Evolutionary conservation across 2,113 vertebrate genomes (phyloP).

Genomic region (Ivindomyrus marchei): DNA sequence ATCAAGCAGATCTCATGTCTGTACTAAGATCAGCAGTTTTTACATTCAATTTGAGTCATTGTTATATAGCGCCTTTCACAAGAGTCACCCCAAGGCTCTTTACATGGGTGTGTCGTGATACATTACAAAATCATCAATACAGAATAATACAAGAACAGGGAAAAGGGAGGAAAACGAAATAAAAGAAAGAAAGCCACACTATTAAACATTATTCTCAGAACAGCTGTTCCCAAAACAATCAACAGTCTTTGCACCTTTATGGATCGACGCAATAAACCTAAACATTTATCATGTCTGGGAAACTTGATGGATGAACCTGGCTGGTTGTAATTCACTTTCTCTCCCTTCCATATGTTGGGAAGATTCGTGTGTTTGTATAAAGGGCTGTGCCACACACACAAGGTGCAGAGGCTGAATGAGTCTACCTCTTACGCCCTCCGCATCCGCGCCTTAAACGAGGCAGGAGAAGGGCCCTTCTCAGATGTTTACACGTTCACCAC

Average conservation of each 20-base stretch:
- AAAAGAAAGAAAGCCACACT: no score
- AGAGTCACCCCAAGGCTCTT: neutral
- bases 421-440: slow-evolving; percentile 90
- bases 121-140: no score
- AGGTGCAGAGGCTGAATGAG: slow-evolving; percentile 96
- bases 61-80: no score
- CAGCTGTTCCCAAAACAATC: neutral
- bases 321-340: slow-evolving; percentile 7
- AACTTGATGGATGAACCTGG: neutral
- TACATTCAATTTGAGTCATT: neutral
- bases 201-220: neutral
- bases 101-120: neutral
- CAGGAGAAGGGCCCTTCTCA: slow-evolving; percentile 90
- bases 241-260: neutral
- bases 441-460: slow-evolving; percentile 97
- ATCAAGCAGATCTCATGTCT: neutral
- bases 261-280: neutral
- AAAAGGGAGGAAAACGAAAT: no score
- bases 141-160: no score
- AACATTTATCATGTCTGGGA: neutral
- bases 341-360: slow-evolving; percentile 30
- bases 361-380: slow-evolving; percentile 90
- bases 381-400: slow-evolving; percentile 96
- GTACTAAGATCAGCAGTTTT: neutral
- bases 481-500: slow-evolving; percentile 89